Evolutionary conservation across 1,140 invertebrate genomes (phyloP).

Genomic region (Nomia melanderi): DNA sequence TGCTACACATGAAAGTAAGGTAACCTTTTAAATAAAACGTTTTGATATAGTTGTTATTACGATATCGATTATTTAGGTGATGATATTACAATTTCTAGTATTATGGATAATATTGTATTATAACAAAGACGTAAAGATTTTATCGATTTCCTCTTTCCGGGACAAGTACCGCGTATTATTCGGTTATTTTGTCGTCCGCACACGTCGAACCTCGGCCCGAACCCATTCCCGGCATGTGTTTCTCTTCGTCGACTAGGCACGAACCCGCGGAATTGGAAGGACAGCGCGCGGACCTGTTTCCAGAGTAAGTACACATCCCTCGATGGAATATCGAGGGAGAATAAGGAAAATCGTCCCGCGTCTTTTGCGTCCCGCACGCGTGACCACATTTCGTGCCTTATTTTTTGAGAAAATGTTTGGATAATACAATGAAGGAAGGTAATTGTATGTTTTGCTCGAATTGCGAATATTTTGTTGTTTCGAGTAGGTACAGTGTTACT

Average conservation of each 20-base stretch:
- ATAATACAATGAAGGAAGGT: no score
- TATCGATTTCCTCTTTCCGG: neutral
- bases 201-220: slow-evolving; percentile 62
- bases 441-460: no score
- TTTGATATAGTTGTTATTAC: no score
- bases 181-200: slow-evolving; percentile 67
- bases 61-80: no score
- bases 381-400: neutral
- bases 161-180: slow-evolving; percentile 50
- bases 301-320: slow-evolving; percentile 25
- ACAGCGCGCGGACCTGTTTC: slow-evolving; percentile 17
- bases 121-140: no score
- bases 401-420: no score
- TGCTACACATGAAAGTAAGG: no score
- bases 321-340: slow-evolving; percentile 19
- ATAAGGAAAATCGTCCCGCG: slow-evolving; percentile 24
- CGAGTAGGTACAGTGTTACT: no score
- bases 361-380: slow-evolving; percentile 35
- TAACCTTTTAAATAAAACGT: no score
- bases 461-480: no score
- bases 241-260: slow-evolving; percentile 11
- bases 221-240: slow-evolving; percentile 50
- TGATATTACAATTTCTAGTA: no score
- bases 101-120: no score
- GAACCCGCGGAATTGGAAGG: slow-evolving; percentile 13